These are phyloP conservation scores for Sebastes trivittatus DNA, from an alignment of 2,797 vertebrate genomes.

Conservation along the genomic window DNA sequence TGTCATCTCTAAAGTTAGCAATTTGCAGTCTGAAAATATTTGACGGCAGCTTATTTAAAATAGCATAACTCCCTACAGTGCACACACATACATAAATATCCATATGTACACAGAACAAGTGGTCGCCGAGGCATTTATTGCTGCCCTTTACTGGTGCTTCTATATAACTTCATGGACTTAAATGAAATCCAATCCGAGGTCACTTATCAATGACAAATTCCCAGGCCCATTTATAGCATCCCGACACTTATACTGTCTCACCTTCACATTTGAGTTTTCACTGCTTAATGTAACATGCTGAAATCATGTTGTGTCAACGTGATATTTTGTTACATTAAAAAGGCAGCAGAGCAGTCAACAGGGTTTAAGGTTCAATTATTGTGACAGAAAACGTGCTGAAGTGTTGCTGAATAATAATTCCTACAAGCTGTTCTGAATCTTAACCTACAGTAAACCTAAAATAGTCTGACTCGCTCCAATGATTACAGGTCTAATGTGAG, in stretches of 20 bases:
- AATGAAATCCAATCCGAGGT: background rate
- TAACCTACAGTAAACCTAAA: background rate
- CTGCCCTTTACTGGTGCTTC: background rate
- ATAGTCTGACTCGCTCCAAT: background rate
- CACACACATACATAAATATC: background rate
- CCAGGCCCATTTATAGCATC: background rate
- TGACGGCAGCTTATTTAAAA: background rate
- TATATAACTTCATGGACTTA: background rate
- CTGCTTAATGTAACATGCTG: background rate
- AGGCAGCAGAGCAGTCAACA: background rate
- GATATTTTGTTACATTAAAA: background rate
- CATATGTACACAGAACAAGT: background rate
- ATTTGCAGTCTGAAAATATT: constrained; percentile 2
- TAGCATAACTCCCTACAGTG: background rate
- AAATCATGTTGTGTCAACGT: background rate
- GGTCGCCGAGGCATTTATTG: background rate
- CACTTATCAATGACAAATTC: background rate
- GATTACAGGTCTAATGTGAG: background rate
- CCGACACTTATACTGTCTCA: background rate
- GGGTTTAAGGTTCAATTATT: background rate
- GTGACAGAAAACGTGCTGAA: background rate
- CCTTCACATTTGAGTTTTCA: background rate
- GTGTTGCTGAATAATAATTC: background rate
- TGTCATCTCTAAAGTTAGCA: constrained; percentile 13
- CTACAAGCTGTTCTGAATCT: background rate